Evolutionary conservation across 2,888 invertebrate species (phyloP), one percentile per base, ranked within the genome.

Genomic region (Lacanobia wlatinum): DNA sequence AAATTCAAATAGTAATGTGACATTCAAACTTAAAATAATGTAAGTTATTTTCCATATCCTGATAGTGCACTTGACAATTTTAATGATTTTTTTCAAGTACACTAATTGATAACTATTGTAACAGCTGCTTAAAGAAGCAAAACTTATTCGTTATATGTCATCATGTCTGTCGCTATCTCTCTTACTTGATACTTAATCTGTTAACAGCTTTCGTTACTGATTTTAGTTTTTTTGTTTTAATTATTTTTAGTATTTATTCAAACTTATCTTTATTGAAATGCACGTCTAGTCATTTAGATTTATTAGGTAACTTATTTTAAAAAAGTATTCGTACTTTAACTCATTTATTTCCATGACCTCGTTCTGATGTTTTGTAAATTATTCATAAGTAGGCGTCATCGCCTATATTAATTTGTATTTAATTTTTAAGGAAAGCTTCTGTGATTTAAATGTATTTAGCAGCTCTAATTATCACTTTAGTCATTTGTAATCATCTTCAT

Each of bases 231-330:
- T 10, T 40, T 28, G 1, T 56, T 23, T 28, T 6, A 53, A n/a
- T 34, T n/a, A n/a, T 4, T 52, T 14, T 21, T 40, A 61, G 2
- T 73, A 73, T 76, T 73, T 76, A 73, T 76, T 73, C 0, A n/a
- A 46, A 34, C 8, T 38, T 23, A 14, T 3, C 1, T 48, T 55
- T 48, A 56, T 48, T 14, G 2, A 34, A 74, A 2, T 46, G 12
- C 46, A 16, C 28, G 12, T 46, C 77, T 69, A 73, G 73, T 73
- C 73, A 48, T 21, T 59, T 21, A 38, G 6, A 23, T 34, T 50
- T 21, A 40, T 14, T 40, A 38, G 7, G 34, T n/a, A 4, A 34
- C 9, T 34, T 16, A 5, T 56, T 28, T 18, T 7, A 14, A 53
- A 53, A 6, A 23, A 23, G 14, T 16, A 21, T 1, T 28, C 50